A percentile compares a stretch with the other conserved stretches of the same genome.
These are phyloP conservation scores for Cephus cinctus DNA, from an alignment of 1,140 invertebrate genomes.

Conservation along the genomic window DNA sequence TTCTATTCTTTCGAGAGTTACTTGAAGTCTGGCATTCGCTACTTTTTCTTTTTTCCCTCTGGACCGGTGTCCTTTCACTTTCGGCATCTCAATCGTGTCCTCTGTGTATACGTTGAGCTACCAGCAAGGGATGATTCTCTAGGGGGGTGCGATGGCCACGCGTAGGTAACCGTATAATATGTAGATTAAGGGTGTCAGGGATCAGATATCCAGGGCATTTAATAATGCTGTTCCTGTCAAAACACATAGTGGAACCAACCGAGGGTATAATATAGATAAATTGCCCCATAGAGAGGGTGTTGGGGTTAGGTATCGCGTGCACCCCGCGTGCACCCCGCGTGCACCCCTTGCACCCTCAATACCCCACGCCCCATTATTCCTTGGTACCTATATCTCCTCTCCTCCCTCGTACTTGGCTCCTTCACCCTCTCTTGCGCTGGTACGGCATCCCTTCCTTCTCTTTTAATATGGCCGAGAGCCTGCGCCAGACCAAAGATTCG, in stretches of 20 bases:
- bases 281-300: conserved; percentile 46
- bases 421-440: no score
- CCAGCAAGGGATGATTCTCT: conserved; percentile 19
- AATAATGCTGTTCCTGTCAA: conserved; percentile 59
- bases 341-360: no score
- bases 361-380: no score
- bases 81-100: no score
- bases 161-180: conserved; percentile 54
- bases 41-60: no score
- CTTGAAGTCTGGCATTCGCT: no score
- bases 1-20: no score
- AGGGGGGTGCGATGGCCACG: conserved; percentile 38
- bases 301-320: conserved; percentile 21
- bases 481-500: conserved; percentile 21
- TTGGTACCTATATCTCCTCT: no score
- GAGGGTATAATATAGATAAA: conserved; percentile 57
- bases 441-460: no score
- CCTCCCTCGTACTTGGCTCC: no score
- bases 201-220: conserved; percentile 56
- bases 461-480: conserved; percentile 29
- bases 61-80: no score
- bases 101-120: no score
- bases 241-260: conserved; percentile 53
- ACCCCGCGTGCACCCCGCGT: neutral
- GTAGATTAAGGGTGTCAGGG: conserved; percentile 55